Percentiles rank a stretch among this genome's conserved stretches.
Evolutionary conservation across 1,140 invertebrate genomes (phyloP).

Genomic region (Cotesia glomerata): DNA sequence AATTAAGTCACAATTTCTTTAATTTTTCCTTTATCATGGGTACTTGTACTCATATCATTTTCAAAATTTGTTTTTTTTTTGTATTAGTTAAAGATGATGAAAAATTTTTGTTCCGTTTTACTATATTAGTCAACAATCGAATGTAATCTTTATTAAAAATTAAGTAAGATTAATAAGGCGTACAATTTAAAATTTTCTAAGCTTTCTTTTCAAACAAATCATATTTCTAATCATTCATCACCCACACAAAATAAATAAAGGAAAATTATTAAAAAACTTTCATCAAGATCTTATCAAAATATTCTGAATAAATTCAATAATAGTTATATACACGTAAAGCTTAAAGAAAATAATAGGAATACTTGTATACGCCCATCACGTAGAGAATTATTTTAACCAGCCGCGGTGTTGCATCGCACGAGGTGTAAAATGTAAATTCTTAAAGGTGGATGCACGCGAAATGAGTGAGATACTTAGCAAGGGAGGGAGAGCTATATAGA

Average conservation of each 20-base stretch:
- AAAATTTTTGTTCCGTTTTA: too few relatives aligned
- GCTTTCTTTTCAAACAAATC: too few relatives aligned
- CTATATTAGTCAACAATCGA: too few relatives aligned
- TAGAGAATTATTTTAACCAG: slow-evolving; percentile 20
- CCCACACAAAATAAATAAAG: not conserved
- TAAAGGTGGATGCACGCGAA: slow-evolving; percentile 15
- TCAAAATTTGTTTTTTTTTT: too few relatives aligned
- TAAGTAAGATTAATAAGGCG: too few relatives aligned
- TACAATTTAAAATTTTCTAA: too few relatives aligned
- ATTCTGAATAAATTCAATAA: slow-evolving; percentile 9
- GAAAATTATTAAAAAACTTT: not conserved
- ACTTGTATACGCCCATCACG: slow-evolving; percentile 15
- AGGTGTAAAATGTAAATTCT: slow-evolving; percentile 33
- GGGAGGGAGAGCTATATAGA: not conserved
- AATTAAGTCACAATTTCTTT: too few relatives aligned
- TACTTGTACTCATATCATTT: too few relatives aligned
- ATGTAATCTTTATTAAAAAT: too few relatives aligned
- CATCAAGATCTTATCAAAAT: not conserved
- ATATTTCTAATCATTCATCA: not conserved
- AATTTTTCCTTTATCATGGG: too few relatives aligned
- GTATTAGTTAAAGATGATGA: too few relatives aligned
- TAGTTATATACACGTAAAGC: slow-evolving; percentile 1
- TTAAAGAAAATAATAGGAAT: slow-evolving; percentile 19
- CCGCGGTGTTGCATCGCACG: not conserved
- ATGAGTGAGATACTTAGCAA: not conserved